These are phyloP conservation scores for Sisyra terminalis DNA, from an alignment of 2,888 invertebrate species.

Conservation along the genomic window DNA sequence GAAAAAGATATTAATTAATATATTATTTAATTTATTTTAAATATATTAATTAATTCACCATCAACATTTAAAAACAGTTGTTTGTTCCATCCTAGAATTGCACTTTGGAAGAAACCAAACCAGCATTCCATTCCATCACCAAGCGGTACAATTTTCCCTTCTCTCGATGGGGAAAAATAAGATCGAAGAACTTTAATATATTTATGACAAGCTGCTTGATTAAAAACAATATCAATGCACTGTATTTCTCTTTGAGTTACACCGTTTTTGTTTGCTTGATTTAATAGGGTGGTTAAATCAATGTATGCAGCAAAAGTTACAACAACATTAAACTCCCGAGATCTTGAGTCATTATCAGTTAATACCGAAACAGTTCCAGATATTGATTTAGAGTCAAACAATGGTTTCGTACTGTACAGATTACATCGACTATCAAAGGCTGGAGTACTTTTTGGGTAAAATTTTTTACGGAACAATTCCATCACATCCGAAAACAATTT, in stretches of 20 bases:
- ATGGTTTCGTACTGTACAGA: conserved; percentile 33
- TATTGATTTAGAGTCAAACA: conserved; percentile 27
- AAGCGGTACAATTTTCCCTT: conserved; percentile 34
- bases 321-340: conserved; percentile 28
- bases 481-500: conserved; percentile 34
- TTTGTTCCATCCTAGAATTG: conserved; percentile 59
- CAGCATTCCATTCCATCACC: conserved; percentile 78
- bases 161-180: conserved; percentile 45
- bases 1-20: conserved; percentile 2
- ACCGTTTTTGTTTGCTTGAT: conserved; percentile 26
- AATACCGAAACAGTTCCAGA: conserved; percentile 20
- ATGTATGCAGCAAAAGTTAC: conserved; percentile 36
- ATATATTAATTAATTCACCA: conserved; percentile 30
- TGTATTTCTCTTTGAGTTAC: conserved; percentile 46
- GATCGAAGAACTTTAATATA: conserved; percentile 53
- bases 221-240: conserved; percentile 71
- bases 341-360: conserved; percentile 17
- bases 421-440: conserved; percentile 63
- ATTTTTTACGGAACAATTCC: conserved; percentile 17
- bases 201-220: conserved; percentile 39
- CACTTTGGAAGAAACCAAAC: conserved; percentile 87
- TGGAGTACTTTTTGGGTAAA: conserved; percentile 30
- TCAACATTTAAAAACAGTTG: conserved; percentile 83
- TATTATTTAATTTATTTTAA: neutral
- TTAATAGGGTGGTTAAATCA: conserved; percentile 29